Evolutionary conservation across 2,888 invertebrate species (phyloP), one percentile per base, ranked within the genome.

Genomic region (Noctua fimbriata): DNA sequence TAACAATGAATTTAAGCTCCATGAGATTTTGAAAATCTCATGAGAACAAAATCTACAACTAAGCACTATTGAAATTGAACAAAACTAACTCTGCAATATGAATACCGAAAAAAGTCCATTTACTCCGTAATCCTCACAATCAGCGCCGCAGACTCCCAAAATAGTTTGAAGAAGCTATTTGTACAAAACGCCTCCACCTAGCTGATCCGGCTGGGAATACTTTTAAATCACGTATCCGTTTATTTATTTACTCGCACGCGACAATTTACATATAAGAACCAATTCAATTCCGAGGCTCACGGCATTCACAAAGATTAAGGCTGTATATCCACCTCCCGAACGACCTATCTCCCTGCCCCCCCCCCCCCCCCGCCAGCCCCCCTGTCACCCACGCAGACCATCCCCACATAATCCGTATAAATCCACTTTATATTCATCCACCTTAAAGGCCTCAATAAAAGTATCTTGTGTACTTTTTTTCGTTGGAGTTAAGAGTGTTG

Each of bases 341-440:
- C 89, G 87, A 88, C 90, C 89, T 87, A 87, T 85, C 90, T 87
- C 90, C 82, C 90, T 86, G 89, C 85, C 87, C 87, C 87, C 86
- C 83, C 67, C n/a, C 90, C 87, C 41, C 41, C 87, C 87, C 87
- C 86, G 83, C 89, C 85, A 89, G 89, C 85, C 88, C 87, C 87
- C 86, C 83, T 87, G 82, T 76, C 90, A 89, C 90, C 91, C 91
- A 84, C 86, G 90, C 91, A 92, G 94, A 93, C 94, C 94, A 93
- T 94, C 93, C 91, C 93, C 93, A 92, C 94, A 95, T 96, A 96
- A 96, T 96, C 96, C 95, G 88, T 93, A 95, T 95, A 95, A 96
- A 96, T 96, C 96, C 95, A 95, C 93, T 96, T 96, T 96, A 96
- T 96, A 95, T 95, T 96, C 96, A 96, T 96, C 96, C 96, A 96